Evolutionary conservation across 1,140 invertebrate species (phyloP).

Genomic region (Phortica variegata): DNA sequence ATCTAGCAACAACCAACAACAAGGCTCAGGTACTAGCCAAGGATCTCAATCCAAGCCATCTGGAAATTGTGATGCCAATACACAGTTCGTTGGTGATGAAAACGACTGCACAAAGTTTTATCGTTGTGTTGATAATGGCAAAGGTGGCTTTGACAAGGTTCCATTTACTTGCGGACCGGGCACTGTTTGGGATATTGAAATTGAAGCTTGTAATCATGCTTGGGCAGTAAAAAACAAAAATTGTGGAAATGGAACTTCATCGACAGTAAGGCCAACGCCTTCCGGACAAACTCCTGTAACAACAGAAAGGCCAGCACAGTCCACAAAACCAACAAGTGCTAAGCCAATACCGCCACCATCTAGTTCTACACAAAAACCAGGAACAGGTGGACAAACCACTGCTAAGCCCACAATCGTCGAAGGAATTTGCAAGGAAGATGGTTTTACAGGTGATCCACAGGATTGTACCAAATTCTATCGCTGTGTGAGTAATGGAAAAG

Average conservation of each 20-base stretch:
- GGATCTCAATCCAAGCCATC: constrained; percentile 25
- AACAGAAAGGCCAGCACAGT: background rate
- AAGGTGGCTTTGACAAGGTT: constrained; percentile 62
- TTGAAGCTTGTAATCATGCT: constrained; percentile 64
- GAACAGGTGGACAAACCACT: background rate
- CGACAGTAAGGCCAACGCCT: constrained; percentile 5
- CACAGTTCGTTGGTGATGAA: constrained; percentile 61
- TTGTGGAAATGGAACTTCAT: constrained; percentile 20
- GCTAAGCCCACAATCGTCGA: constrained; percentile 3
- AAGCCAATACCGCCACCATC: constrained; percentile 7
- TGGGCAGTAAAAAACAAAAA: constrained; percentile 41
- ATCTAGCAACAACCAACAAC: constrained; percentile 20
- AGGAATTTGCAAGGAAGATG: constrained; percentile 30
- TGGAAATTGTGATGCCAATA: constrained; percentile 57
- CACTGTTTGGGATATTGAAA: constrained; percentile 66
- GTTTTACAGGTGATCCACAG: constrained; percentile 39
- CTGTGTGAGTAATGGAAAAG: constrained; percentile 63
- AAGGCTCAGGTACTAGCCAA: constrained; percentile 6
- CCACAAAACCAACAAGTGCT: constrained; percentile 2
- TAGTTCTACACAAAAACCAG: constrained; percentile 1
- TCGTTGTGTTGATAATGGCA: constrained; percentile 65
- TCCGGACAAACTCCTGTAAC: constrained; percentile 1
- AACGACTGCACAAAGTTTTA: constrained; percentile 69
- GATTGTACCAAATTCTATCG: constrained; percentile 71
- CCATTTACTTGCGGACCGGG: constrained; percentile 67